Evolutionary conservation across 2,888 invertebrate genomes (phyloP), one percentile per base, ranked within the genome.

Genomic region (Lasioglossum morio): DNA sequence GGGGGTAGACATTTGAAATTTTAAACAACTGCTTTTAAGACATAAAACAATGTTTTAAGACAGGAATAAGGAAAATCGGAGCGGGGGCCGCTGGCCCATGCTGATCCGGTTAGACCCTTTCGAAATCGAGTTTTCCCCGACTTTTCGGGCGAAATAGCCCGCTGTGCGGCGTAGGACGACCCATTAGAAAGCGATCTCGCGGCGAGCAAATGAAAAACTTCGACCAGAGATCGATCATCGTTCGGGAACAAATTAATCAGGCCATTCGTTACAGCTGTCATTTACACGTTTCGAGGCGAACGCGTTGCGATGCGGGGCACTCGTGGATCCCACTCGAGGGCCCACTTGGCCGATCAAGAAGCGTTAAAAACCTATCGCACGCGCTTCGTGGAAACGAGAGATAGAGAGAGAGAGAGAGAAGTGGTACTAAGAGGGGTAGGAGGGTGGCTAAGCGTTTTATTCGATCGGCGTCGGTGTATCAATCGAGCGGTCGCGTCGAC

Each of bases 191-290:
- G 46, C 53, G 53, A 60, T 57, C 40, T 60, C 48, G 60, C 70
- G 23, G 72, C 40, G 30, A 40, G 23, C 40, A 43, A 66, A 79
- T 63, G 81, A 80, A 87, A 89, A 86, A 87, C 60, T 84, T 79
- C 66, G 77, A 63, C n/a, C 48, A 12, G 66, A 66, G 53, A 90
- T 90, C 89, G 88, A 90, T 90, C 90, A 88, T 90, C 85, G 76
- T 82, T 14, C 43, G 72, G 66, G 80, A 82, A 85, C 81, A 84
- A 89, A 88, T 90, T 90, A 90, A 86, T 88, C 84, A 88, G 82
- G 79, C 85, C 90, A 82, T 90, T 86, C 86, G 90, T 90, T 88
- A 89, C 82, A 81, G 57, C 85, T 87, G 89, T 89, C 90, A 82
- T 84, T 88, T 85, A 82, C 90, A 90, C 86, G 85, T 82, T 82